Evolutionary conservation across 2,888 invertebrate species (phyloP), one percentile per base, ranked within the genome.

Genomic region (Yponomeuta evonymella): DNA sequence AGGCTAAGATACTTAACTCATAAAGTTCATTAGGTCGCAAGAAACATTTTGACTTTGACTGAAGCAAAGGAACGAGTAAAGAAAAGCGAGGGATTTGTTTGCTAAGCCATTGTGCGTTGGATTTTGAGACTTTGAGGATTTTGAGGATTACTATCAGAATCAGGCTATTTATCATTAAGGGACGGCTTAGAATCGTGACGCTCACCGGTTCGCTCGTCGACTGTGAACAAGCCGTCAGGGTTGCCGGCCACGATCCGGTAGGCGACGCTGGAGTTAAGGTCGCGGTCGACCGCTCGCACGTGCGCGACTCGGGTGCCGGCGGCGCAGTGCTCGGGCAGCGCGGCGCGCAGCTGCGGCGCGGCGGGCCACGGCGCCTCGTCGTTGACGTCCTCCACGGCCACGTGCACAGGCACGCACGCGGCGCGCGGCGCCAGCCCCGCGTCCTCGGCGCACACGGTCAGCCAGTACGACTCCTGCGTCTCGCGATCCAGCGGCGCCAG

Each of bases 311-410:
- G 93, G 74, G 95, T 94, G 76, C 95, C 96, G 15, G 94, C 94
- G 63, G 79, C 76, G 79, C 96, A 95, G 84, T 97, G 96, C 93
- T 98, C 98, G 51, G 93, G 85, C 73, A 99, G 94, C 48, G 93
- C 93, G 3, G 96, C 96, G 83, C 95, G 94, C 92, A 98, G 99
- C 73, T 97, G 95, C 15, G 99, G 97, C 78, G 95, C 94, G 78
- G 94, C 94, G 74, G 98, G 97, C 87, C 98, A 93, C 71, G 99
- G 99, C 66, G 95, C 95, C 93, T 98, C 97, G 93, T 99, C 99
- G 91, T 99, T 99, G 81, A 96, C 97, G 90, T 99, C 98, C 77
- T 95, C 92, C 75, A 99, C 96, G 82, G 96, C 95, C 66, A 92
- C 79, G 83, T 84, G 90, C 72, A 92, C 88, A 87, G 89, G 81